These are phyloP conservation scores for Atherinosoma microstoma DNA, from an alignment of 2,797 vertebrate genomes.

Conservation along the genomic window DNA sequence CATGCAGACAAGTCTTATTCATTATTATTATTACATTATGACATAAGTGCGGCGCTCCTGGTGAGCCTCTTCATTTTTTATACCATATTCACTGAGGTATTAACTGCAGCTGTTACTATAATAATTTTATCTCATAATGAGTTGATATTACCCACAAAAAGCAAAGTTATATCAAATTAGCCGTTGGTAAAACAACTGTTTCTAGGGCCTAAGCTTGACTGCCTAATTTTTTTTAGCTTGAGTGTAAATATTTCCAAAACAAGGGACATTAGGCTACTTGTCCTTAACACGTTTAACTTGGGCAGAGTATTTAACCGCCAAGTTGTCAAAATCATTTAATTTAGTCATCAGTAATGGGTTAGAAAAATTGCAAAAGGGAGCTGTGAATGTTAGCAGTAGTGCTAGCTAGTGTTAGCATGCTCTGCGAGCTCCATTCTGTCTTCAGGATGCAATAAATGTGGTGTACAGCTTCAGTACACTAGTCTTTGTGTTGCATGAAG, in stretches of 20 bases:
- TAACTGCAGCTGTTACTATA: not conserved
- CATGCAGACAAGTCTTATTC: not conserved
- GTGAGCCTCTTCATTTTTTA: not conserved
- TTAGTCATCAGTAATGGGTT: too few relatives aligned
- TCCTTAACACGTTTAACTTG: too few relatives aligned
- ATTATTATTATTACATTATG: not conserved
- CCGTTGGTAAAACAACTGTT: too few relatives aligned
- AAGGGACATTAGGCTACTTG: too few relatives aligned
- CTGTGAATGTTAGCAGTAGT: not conserved
- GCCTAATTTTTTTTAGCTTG: too few relatives aligned
- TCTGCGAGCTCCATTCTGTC: not conserved
- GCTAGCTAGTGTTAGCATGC: not conserved
- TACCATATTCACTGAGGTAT: too few relatives aligned
- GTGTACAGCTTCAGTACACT: not conserved
- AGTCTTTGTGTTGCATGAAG: not conserved
- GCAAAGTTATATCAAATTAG: not conserved
- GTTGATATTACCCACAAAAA: not conserved
- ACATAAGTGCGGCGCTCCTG: not conserved
- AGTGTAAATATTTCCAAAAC: too few relatives aligned
- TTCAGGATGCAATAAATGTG: not conserved
- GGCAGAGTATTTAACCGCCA: too few relatives aligned
- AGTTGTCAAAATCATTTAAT: too few relatives aligned
- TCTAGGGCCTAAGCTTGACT: too few relatives aligned
- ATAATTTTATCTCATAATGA: not conserved
- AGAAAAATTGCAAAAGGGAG: not conserved